Evolutionary conservation across 2,797 vertebrate species (phyloP).

Genomic region (Vireo griseus): DNA sequence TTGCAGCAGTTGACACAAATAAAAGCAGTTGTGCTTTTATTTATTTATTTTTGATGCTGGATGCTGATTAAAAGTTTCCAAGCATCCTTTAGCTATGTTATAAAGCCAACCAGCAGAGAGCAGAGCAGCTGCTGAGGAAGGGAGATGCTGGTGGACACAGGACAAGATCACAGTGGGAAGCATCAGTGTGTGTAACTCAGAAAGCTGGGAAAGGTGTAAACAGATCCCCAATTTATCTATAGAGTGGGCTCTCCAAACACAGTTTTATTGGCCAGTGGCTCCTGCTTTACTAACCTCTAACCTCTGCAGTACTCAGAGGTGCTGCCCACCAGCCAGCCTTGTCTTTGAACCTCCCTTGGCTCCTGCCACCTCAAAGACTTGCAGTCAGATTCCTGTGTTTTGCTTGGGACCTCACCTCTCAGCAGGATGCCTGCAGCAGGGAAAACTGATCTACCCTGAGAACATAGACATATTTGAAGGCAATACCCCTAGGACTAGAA

Average conservation of each 20-base stretch:
- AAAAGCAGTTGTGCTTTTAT: constrained; percentile 44
- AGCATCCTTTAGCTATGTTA: constrained; percentile 20
- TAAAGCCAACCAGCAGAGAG: constrained; percentile 42
- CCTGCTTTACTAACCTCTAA: constrained; percentile 82
- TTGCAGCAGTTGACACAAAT: constrained; percentile 58
- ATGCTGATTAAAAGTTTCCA: constrained; percentile 42
- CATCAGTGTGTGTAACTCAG: constrained; percentile 59
- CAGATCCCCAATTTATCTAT: constrained; percentile 80
- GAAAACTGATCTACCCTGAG: constrained; percentile 78
- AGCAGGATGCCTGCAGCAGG: constrained; percentile 70
- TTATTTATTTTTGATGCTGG: constrained; percentile 55
- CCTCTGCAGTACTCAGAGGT: constrained; percentile 73
- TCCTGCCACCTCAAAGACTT: constrained; percentile 78
- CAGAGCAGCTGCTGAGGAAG: not conserved
- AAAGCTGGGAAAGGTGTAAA: constrained; percentile 77
- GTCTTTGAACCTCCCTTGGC: constrained; percentile 81
- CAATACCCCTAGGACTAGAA: constrained; percentile 72
- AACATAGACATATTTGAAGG: constrained; percentile 78
- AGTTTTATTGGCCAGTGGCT: constrained; percentile 81
- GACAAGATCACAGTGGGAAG: constrained; percentile 60
- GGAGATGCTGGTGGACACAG: constrained; percentile 30
- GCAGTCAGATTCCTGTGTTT: constrained; percentile 72
- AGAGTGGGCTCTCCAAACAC: constrained; percentile 76
- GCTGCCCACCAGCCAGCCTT: constrained; percentile 75
- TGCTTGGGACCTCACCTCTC: constrained; percentile 75